Conservation (phyloP, 2,113 vertebrate species). For the Chaetura pelagica region DNA sequence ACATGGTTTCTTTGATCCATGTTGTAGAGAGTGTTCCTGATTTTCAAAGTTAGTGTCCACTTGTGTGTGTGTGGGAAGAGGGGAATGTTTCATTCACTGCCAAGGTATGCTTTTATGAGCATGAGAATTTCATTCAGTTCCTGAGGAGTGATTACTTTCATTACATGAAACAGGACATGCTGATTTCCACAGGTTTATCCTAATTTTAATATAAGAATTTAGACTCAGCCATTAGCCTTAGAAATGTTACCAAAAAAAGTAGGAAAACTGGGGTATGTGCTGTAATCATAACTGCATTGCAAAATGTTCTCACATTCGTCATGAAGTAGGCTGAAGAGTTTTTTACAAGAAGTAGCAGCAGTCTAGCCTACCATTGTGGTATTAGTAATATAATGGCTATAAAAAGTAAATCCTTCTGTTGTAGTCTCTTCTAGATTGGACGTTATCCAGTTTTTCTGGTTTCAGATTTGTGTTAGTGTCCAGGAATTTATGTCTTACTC, state of each 20-base stretch:
- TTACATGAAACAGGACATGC: neutral
- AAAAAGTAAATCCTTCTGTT: neutral
- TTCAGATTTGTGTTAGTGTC: neutral
- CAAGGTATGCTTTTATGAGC: slow-evolving; percentile 31
- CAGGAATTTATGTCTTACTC: neutral
- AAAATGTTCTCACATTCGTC: neutral
- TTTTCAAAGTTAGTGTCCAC: slow-evolving; percentile 28
- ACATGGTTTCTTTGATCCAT: slow-evolving; percentile 19
- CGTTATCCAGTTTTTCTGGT: neutral
- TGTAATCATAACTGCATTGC: neutral
- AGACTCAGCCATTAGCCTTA: neutral
- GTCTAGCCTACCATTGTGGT: neutral
- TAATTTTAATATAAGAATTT: neutral
- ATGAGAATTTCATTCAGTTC: neutral
- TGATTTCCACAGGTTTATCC: neutral
- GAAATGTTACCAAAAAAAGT: neutral
- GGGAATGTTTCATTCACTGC: slow-evolving; percentile 19
- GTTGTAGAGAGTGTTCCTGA: neutral
- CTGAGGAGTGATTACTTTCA: neutral
- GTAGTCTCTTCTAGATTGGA: neutral
- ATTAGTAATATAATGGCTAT: neutral
- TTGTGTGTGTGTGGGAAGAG: slow-evolving; percentile 31
- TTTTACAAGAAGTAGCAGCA: neutral
- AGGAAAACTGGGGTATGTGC: neutral
- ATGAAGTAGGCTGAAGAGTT: neutral